Evolutionary conservation across 2,888 invertebrate species (phyloP), one percentile per base, ranked within the genome.

Genomic region (Malacosoma neustria): DNA sequence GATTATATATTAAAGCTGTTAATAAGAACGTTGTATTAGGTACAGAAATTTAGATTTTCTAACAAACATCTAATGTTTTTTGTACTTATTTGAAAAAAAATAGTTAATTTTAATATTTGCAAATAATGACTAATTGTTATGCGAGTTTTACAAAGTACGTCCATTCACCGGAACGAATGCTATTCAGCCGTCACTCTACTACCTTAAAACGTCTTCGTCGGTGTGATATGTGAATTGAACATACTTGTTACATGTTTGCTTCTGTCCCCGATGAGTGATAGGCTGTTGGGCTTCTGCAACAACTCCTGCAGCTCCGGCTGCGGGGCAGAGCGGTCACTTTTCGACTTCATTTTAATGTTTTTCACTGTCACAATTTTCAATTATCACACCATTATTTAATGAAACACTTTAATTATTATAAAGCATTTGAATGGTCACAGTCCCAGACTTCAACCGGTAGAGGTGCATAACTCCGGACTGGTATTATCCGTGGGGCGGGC

Each of bases 231-330:
- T 49, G 60, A 62, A 51, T 47, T 49, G 35, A 39, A 77, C 84
- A 48, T 79, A 82, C 82, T 71, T 74, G 74, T 72, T 45, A 61
- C 63, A 41, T 57, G 63, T 54, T 69, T 75, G 48, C 53, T 57
- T 37, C 49, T 67, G 35, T 67, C 69, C 9, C 54, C 49, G 14
- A 69, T 41, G 32, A 71, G 59, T 37, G 65, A 61, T 35, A 64
- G 54, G 48, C 61, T 61, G 51, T 53, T 56, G 13, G 76, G 72
- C 48, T 77, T 81, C 51, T 76, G 76, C 39, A 85, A 64, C 42
- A 85, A 52, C 49, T 80, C 84, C 56, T 85, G 72, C 48, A 84
- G 61, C 64, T 85, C 84, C 14, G 80, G 69, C 54, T 65, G 72
- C 33, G 61, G 53, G 38, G 54, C 61, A 22, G 47, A 31, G 13